Conservation (phyloP, 2,888 invertebrate species). For the Achlya flavicornis region DNA sequence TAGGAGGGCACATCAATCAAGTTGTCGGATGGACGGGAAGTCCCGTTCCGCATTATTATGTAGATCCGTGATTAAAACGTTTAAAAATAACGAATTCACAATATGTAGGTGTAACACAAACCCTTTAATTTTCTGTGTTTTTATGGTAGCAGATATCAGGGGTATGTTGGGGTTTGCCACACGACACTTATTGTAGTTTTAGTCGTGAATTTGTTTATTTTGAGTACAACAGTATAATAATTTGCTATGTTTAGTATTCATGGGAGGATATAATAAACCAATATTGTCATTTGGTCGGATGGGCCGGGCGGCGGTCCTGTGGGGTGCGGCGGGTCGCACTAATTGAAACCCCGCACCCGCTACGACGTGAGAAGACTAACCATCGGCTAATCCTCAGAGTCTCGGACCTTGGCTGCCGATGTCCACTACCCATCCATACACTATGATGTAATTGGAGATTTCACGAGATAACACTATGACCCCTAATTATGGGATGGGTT, state of each 20-base stretch:
- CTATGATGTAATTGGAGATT: conserved; percentile 76
- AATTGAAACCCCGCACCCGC: conserved; percentile 71
- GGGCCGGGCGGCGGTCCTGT: not conserved
- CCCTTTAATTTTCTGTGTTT: conserved; percentile 54
- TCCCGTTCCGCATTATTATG: conserved; percentile 77
- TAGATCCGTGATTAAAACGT: conserved; percentile 79
- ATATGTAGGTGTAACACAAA: conserved; percentile 63
- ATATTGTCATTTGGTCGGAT: conserved; percentile 62
- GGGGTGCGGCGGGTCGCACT: conserved; percentile 50
- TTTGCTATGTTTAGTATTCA: conserved; percentile 55
- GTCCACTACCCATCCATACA: conserved; percentile 40
- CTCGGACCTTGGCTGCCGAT: conserved; percentile 43
- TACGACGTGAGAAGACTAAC: conserved; percentile 79
- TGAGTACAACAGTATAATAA: not conserved
- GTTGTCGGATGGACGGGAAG: conserved; percentile 79
- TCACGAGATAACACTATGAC: conserved; percentile 79
- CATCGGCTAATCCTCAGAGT: conserved; percentile 69
- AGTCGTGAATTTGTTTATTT: conserved; percentile 14
- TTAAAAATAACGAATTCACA: conserved; percentile 76
- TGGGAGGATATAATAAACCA: conserved; percentile 64
- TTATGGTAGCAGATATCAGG: conserved; percentile 25
- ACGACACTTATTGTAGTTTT: conserved; percentile 11
- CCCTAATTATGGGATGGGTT: conserved; percentile 66
- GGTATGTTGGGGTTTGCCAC: not conserved
- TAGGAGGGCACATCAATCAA: conserved; percentile 81